A percentile compares a stretch with the other conserved stretches of the same genome.
Conservation (phyloP, 2,797 vertebrate genomes). For the Rhynchotus rufescens region DNA sequence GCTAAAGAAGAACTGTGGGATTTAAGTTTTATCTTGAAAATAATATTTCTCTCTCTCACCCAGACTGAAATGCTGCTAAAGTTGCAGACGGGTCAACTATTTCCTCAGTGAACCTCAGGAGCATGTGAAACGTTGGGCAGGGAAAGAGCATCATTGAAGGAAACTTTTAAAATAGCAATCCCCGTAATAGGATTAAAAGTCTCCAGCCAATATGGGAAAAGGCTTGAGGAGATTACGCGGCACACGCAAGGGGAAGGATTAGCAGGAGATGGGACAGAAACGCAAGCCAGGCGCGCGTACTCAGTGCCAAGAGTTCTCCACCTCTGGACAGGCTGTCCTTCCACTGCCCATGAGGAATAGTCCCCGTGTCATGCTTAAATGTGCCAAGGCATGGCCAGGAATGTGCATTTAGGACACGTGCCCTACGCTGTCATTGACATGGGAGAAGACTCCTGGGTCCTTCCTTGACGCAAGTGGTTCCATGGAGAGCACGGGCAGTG, state of each 20-base stretch:
- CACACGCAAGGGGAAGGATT: slow-evolving; percentile 10
- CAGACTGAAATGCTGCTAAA: fast-evolving
- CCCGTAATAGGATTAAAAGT: background rate
- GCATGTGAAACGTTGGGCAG: background rate
- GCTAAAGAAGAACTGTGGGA: background rate
- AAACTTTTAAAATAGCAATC: slow-evolving; percentile 1
- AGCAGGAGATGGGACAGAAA: background rate
- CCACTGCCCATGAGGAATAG: background rate
- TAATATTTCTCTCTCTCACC: background rate
- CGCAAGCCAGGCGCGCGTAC: background rate
- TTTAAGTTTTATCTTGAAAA: background rate
- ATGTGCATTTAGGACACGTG: background rate
- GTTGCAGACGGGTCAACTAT: fast-evolving
- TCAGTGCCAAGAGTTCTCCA: background rate
- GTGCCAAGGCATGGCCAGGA: fast-evolving
- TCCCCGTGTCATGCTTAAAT: background rate
- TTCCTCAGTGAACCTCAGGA: background rate
- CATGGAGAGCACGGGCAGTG: background rate
- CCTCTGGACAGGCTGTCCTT: background rate
- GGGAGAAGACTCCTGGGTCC: background rate
- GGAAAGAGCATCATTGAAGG: background rate
- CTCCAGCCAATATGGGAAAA: background rate
- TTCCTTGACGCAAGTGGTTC: background rate
- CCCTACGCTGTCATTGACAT: fast-evolving
- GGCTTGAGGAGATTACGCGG: background rate